Conservation (phyloP, 2,113 vertebrate species). For the Cavia aperea region DNA sequence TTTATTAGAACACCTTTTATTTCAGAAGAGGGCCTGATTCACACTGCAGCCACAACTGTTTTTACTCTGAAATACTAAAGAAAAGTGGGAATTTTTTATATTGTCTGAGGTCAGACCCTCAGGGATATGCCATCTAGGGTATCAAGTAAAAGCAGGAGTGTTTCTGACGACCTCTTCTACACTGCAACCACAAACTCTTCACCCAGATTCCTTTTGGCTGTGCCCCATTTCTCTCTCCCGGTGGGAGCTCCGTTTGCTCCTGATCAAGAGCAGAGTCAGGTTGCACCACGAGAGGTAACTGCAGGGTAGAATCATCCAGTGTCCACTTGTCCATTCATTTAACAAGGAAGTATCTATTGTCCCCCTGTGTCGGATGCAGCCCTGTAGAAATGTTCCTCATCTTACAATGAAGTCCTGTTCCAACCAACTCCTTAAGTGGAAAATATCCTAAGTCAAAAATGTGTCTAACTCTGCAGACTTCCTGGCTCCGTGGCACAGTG, state of each 20-base stretch:
- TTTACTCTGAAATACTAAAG: neutral
- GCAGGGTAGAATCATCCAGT: neutral
- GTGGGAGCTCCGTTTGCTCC: neutral
- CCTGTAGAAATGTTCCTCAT: neutral
- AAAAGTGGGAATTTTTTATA: neutral
- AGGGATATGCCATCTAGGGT: neutral
- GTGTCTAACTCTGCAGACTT: rapidly evolving
- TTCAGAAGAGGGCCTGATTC: neutral
- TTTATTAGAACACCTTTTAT: neutral
- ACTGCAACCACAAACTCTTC: neutral
- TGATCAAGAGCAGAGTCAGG: neutral
- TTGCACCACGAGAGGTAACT: too few relatives aligned
- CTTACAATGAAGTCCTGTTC: too few relatives aligned
- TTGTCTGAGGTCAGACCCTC: neutral
- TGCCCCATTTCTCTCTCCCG: neutral
- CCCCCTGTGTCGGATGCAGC: neutral
- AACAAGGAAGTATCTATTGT: neutral
- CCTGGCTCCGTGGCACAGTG: neutral
- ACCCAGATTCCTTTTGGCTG: neutral
- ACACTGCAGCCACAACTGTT: neutral
- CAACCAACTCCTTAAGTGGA: neutral
- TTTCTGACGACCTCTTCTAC: neutral
- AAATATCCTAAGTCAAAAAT: neutral
- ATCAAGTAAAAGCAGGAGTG: neutral
- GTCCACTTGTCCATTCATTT: neutral